Evolutionary conservation across 2,113 vertebrate genomes (phyloP), one percentile per base, ranked within the genome.

Genomic region (Limanda limanda): DNA sequence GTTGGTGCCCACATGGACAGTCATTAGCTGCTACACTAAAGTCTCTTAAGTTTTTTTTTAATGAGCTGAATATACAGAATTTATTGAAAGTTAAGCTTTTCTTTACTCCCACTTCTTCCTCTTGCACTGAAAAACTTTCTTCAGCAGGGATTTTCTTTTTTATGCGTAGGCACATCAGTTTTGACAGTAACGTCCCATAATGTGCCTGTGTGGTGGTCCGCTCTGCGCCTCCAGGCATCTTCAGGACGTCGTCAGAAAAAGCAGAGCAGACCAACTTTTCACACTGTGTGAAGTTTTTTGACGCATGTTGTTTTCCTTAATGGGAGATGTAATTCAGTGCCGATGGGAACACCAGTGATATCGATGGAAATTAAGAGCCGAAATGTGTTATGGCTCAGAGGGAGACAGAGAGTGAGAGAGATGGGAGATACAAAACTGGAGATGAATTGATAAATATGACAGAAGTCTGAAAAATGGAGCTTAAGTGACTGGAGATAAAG

Each of bases 301-400:
- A 77, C 56, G 78, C 13, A 21, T 35, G 24, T 68, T 82, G 74
- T 85, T 83, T 85, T 82, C 82, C 71, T 76, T 62, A 70, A 79
- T 91, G 80, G 68, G 59, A 58, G 52, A 67, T 45, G 73, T 89
- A 76, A 88, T 91, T 87, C 79, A 66, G 67, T 4, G 17, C 35
- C n/a, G 77, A 85, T 56, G 62, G 80, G 40, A 51, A 67, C 78
- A 74, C 48, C 76, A 79, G 71, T 35, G 55, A 78, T 75, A 83
- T 9, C 8, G 71, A 85, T 71, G 68, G 45, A 86, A 73, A 67
- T 47, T 13, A 76, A 72, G 59, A 61, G 64, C 59, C 71, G 65
- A 71, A 68, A 84, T 81, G 57, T 69, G 65, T 68, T 74, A 45
- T 5, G 61, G 68, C 27, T 23, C 2, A 14, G 54, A 72, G 60